Percentiles rank a stretch among this genome's conserved stretches.
These are phyloP conservation scores for Nyctibius bracteatus DNA, from an alignment of 2,113 vertebrate species.

Conservation along the genomic window DNA sequence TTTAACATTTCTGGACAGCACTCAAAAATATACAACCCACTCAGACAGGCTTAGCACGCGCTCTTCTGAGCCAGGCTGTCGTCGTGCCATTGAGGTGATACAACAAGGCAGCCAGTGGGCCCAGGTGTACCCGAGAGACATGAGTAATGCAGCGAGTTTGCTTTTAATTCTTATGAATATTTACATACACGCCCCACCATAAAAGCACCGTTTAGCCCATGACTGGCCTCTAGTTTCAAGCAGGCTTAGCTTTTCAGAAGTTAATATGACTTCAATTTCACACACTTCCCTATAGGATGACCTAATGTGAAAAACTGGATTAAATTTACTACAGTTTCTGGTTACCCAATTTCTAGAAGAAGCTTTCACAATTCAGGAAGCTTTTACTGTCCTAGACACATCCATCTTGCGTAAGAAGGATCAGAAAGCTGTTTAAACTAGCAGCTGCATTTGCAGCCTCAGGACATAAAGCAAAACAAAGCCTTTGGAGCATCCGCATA, in stretches of 20 bases:
- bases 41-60: not conserved
- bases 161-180: not conserved
- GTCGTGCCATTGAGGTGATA: rapidly evolving
- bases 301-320: not conserved
- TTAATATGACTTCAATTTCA: not conserved
- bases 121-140: not conserved
- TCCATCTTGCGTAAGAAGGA: not conserved
- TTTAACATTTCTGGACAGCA: slow-evolving; percentile 52
- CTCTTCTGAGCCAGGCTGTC: not conserved
- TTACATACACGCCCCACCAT: not conserved
- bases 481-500: not conserved
- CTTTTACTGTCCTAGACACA: not conserved
- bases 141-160: not conserved
- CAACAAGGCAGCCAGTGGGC: not conserved
- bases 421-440: slow-evolving; percentile 2
- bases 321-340: not conserved
- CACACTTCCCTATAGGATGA: not conserved
- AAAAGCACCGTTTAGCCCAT: not conserved
- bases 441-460: not conserved
- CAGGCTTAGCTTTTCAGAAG: not conserved
- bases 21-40: not conserved
- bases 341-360: not conserved
- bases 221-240: not conserved
- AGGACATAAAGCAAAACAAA: not conserved
- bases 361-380: not conserved